Base-by-base conservation (phyloP, 1,140 invertebrate species). In the Matsumurasca onukii region DNA sequence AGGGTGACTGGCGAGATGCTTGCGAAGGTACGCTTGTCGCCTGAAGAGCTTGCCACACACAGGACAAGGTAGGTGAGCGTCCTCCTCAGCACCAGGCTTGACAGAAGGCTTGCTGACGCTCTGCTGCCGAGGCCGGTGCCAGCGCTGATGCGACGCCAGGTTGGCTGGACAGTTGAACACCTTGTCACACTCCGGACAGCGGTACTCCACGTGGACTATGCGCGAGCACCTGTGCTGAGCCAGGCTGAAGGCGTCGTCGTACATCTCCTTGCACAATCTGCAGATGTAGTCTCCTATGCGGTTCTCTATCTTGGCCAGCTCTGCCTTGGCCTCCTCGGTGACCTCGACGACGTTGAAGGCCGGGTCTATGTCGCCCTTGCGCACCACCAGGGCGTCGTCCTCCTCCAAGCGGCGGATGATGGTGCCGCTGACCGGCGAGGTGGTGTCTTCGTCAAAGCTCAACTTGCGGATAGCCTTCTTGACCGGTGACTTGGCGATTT, bases 111-210 rank as follows among this genome's bases (percentile, higher is more conserved):
- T 57, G 66, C 55, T 55, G 39, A 48, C 24, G 31, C 69, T 70
- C 61, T 17, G 75, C 70, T 22, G 39, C 72, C 22, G 88, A 0
- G 96, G 96, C 75, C 97, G 95, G 79, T 99, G 97, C 97, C 97
- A 99, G 29, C 97, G 84, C 25, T 96, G 86, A 80, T 99, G 97
- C 0, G 95, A 98, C 0, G 97, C 97, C 71, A 99, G 79, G 79
- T 99, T 99, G 3, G 97, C 97, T 0, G 97, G 97, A 80, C 97
- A 99, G 78, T 97, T 98, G 85, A 99, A 99, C 0, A 97, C 90
- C 83, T 99, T 99, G 81, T 98, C 96, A 79, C 98, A 99, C 79
- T 99, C 97, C 0, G 96, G 95, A 80, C 98, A 99, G 49, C 94
- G 86, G 81, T 99, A 99, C 79, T 99, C 97, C 67, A 99, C 95